Evolutionary conservation across 2,113 vertebrate species (phyloP).

Genomic region (Elanoides forficatus): DNA sequence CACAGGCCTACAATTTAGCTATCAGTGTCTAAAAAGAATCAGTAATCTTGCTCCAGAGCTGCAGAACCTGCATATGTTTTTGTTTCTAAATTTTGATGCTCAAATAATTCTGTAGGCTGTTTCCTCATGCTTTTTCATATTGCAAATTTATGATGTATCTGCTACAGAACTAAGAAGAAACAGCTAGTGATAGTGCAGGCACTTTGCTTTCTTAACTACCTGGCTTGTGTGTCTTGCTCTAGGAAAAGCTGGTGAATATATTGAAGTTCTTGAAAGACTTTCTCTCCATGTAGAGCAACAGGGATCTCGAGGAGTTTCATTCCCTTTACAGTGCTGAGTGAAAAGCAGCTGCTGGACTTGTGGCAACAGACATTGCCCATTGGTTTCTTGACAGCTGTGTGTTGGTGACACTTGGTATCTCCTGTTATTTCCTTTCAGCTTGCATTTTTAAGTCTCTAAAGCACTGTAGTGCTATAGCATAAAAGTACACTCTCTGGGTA

Average conservation of each 20-base stretch:
- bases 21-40: neutral
- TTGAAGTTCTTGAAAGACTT: neutral
- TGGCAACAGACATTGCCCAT: rapidly evolving
- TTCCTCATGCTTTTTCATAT: neutral
- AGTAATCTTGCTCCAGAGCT: neutral
- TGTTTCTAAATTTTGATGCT: neutral
- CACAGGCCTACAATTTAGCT: neutral
- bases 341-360: neutral
- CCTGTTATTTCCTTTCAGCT: neutral
- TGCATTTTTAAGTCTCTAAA: neutral
- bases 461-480: neutral
- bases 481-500: neutral
- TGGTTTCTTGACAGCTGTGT: neutral
- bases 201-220: neutral
- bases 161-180: neutral
- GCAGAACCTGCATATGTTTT: neutral
- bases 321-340: neutral
- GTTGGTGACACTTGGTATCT: neutral
- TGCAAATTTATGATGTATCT: neutral
- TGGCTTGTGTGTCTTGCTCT: neutral
- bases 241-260: neutral
- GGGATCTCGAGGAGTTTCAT: neutral
- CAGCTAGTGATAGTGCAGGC: too few species aligned
- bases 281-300: neutral
- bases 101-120: neutral